Evolutionary conservation across 2,888 invertebrate species (phyloP).

Genomic region (Caenorhabditis sinica): DNA sequence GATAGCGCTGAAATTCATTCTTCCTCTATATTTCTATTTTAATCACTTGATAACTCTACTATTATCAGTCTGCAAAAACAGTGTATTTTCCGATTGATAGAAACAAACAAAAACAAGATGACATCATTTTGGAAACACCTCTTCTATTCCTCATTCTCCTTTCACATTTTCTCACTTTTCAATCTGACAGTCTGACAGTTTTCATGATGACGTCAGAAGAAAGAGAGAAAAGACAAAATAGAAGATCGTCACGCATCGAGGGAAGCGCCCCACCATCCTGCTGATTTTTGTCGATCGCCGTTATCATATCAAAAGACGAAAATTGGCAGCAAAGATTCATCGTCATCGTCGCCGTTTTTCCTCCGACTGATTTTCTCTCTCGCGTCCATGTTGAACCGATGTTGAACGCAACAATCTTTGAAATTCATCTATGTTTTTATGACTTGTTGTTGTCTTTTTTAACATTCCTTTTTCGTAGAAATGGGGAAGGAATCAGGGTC

Average conservation of each 20-base stretch:
- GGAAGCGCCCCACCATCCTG: constrained; percentile 22
- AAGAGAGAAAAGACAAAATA: constrained; percentile 6
- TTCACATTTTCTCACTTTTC: constrained; percentile 21
- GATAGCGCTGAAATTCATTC: no score
- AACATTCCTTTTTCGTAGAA: neutral
- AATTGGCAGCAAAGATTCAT: constrained; percentile 53
- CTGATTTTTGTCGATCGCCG: constrained; percentile 43
- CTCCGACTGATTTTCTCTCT: constrained; percentile 2
- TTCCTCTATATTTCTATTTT: neutral
- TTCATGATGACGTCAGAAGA: constrained; percentile 25
- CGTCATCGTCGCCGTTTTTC: constrained; percentile 31
- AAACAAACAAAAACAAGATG: constrained; percentile 33
- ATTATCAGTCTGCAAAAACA: constrained; percentile 22
- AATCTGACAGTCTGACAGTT: constrained; percentile 36
- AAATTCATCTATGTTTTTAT: neutral
- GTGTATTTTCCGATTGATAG: constrained; percentile 13
- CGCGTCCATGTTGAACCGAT: constrained; percentile 33
- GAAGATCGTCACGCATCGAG: constrained; percentile 37
- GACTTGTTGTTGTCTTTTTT: neutral
- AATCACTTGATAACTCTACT: constrained; percentile 31
- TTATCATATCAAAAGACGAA: constrained; percentile 51
- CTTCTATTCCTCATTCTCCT: neutral
- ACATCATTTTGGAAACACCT: constrained; percentile 26
- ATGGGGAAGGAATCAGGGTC: neutral
- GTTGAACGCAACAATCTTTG: constrained; percentile 14